These are phyloP conservation scores for Perccottus glenii DNA, from an alignment of 2,113 vertebrate species.

Conservation along the genomic window DNA sequence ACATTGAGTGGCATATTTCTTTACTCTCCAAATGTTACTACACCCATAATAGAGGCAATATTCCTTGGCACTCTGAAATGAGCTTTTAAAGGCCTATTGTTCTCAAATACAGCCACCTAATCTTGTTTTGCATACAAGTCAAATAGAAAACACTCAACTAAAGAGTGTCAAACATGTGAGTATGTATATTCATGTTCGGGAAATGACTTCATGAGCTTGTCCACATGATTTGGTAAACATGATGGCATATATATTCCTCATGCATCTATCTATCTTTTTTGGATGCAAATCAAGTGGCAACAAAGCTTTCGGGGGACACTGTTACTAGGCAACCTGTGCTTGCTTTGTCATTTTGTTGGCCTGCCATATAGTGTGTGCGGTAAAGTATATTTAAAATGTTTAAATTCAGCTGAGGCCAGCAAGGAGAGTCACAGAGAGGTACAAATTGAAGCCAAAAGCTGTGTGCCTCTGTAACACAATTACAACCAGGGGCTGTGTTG, in stretches of 20 bases:
- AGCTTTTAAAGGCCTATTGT: constrained; percentile 63
- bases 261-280: constrained; percentile 62
- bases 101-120: constrained; percentile 50
- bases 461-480: not conserved
- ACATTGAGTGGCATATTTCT: constrained; percentile 55
- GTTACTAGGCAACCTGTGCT: constrained; percentile 79
- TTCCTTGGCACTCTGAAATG: constrained; percentile 55
- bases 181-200: constrained; percentile 39
- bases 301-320: constrained; percentile 65
- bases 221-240: constrained; percentile 21
- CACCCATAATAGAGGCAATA: constrained; percentile 58
- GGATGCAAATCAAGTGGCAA: constrained; percentile 70
- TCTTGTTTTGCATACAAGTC: constrained; percentile 61
- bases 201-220: constrained; percentile 5
- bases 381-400: constrained; percentile 35
- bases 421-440: not conserved
- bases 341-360: constrained; percentile 60
- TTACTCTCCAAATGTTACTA: constrained; percentile 39
- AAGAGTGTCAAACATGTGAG: constrained; percentile 32
- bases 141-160: constrained; percentile 60
- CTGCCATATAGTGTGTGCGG: constrained; percentile 31
- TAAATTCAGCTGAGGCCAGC: not conserved
- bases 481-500: not conserved
- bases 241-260: constrained; percentile 43
- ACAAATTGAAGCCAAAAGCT: not conserved